Conservation (phyloP, 2,888 invertebrate species). For the Eupithecia tripunctaria region DNA sequence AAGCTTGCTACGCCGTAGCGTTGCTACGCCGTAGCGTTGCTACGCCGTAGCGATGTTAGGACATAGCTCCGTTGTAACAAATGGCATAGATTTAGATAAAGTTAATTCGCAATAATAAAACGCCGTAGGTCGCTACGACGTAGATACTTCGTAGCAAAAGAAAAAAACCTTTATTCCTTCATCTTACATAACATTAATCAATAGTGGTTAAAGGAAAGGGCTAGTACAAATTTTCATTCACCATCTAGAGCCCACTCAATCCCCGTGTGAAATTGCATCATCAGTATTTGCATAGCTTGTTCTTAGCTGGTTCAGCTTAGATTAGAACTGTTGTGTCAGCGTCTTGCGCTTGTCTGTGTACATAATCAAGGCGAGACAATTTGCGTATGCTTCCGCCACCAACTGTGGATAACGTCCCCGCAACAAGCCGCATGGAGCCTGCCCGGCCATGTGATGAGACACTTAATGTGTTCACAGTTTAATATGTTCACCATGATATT, state of each 20-base stretch:
- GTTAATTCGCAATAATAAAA: not conserved
- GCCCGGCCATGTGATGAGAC: not conserved
- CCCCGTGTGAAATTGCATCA: not conserved
- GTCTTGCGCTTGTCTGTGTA: not conserved
- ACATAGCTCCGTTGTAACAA: not conserved
- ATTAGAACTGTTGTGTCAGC: not conserved
- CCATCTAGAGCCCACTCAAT: not conserved
- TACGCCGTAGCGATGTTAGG: too few relatives aligned
- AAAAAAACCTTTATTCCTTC: too few relatives aligned
- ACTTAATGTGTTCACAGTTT: not conserved
- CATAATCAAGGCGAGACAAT: slow-evolving; percentile 5
- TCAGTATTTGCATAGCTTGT: not conserved
- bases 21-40: not conserved
- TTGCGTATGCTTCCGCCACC: not conserved
- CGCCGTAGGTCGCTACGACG: not conserved
- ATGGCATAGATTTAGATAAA: not conserved
- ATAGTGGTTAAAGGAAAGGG: not conserved
- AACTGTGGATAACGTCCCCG: slow-evolving; percentile 6
- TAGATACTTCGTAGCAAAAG: not conserved
- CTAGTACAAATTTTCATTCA: not conserved
- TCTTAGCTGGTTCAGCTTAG: not conserved
- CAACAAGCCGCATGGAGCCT: not conserved
- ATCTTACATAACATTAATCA: too few relatives aligned
- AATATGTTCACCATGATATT: not conserved
- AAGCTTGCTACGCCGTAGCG: not conserved